Evolutionary conservation across 1,140 invertebrate species (phyloP), one percentile per base, ranked within the genome.

Genomic region (Heterodera schachtii): DNA sequence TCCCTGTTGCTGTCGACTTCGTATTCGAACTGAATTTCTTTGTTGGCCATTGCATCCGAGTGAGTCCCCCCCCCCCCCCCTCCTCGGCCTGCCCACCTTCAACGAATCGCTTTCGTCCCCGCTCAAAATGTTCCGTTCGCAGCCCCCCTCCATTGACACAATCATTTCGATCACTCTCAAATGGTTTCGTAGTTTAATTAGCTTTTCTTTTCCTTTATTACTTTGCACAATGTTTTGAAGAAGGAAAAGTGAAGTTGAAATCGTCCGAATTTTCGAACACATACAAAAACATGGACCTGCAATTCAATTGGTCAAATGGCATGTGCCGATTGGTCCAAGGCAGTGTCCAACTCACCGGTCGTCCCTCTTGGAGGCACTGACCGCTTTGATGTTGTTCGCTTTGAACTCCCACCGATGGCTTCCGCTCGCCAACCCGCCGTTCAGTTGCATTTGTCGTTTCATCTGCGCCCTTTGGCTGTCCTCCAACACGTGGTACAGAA

Each of bases 221-320:
- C 79, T 43, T 80, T 80, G 57, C 57, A 77, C 96, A 92, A 90
- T 94, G 95, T 70, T 93, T 85, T 73, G 94, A 93, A 0, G 96
- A 98, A 13, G 97, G 96, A 83, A 99, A 94, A 90, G 95, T 98
- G 91, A 99, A 96, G 93, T 99, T 97, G 91, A 99, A 99, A 91
- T 98, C 96, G 90, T 98, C 96, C 8, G 96, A 98, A 79, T 98
- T 98, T 90, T 98, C 94, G 90, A 97, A 95, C 43, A 99, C 97
- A 90, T 99, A 99, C 0, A 99, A 92, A 91, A 98, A 98, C 2
- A 98, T 92, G 79, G 96, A 97, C 47, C 77, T 78, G 70, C 19
- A 78, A 78, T n/a, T 43, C 31, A 31, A 31, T 31, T 31, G 31
- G 16, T 19, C 52, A 31, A 19, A 44, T 43, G 9, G 44, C 43